Evolutionary conservation across 2,797 vertebrate genomes (phyloP).

Genomic region (Darevskia mixta): DNA sequence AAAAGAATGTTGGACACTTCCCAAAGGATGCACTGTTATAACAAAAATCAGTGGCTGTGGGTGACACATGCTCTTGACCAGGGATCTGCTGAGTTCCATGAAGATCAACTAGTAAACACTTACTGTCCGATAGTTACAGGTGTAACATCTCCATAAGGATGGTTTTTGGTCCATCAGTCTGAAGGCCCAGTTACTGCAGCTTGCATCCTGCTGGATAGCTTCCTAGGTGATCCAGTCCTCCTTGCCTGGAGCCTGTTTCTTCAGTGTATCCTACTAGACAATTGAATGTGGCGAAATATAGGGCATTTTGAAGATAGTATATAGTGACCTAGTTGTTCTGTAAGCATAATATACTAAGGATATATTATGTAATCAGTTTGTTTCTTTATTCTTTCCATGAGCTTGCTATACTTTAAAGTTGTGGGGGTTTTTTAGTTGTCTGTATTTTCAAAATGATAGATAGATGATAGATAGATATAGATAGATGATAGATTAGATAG

Average conservation of each 20-base stretch:
- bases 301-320: background rate
- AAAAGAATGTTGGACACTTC: background rate
- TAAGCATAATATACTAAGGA: too few relatives aligned
- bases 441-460: too few relatives aligned
- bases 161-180: background rate
- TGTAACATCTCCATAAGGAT: background rate
- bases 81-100: background rate
- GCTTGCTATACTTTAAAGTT: too few relatives aligned
- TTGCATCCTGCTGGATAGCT: background rate
- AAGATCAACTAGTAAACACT: background rate
- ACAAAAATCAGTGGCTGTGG: background rate
- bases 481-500: too few relatives aligned
- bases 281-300: background rate
- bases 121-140: background rate
- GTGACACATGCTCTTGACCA: background rate
- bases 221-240: background rate
- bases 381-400: too few relatives aligned
- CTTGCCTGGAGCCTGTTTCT: background rate
- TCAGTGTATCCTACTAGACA: too few relatives aligned
- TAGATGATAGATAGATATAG: too few relatives aligned
- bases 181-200: background rate
- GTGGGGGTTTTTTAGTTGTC: too few relatives aligned
- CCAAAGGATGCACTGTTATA: background rate
- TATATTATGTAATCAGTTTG: too few relatives aligned
- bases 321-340: too few relatives aligned